Evolutionary conservation across 1,140 invertebrate genomes (phyloP).

Genomic region (Muscidifurax raptorellus): DNA sequence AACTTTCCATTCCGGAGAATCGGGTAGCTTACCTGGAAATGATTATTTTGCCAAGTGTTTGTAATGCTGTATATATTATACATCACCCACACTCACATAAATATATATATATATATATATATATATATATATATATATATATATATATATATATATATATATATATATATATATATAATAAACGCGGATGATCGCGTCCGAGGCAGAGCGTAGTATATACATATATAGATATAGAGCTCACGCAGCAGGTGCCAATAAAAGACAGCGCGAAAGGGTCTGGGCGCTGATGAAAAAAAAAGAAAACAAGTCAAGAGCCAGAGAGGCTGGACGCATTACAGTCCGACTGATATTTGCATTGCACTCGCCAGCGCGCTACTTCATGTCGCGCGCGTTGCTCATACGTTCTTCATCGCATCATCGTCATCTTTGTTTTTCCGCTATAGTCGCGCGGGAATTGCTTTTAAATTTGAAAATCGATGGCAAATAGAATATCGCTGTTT

Average conservation of each 20-base stretch:
- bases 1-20: not conserved
- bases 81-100: too few species aligned
- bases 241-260: not conserved
- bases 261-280: too few species aligned
- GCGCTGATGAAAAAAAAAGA: not conserved
- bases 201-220: too few species aligned
- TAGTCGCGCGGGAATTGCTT: constrained; percentile 5
- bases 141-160: too few species aligned
- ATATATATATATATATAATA: too few species aligned
- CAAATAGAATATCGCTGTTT: constrained; percentile 12
- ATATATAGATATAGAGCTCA: too few species aligned
- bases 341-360: constrained; percentile 73
- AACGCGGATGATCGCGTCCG: not conserved
- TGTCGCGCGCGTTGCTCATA: constrained; percentile 56
- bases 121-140: too few species aligned
- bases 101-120: too few species aligned
- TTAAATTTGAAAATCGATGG: constrained; percentile 33
- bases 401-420: constrained; percentile 35
- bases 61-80: too few species aligned
- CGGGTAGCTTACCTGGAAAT: too few species aligned
- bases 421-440: constrained; percentile 34
- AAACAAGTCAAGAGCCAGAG: constrained; percentile 40
- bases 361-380: constrained; percentile 62
- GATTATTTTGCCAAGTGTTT: too few species aligned
- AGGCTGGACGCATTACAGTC: constrained; percentile 67